phyloP scores from a whole-genome alignment of 2,113 vertebrate genomes.

The Alaudala cheleensis region DNA sequence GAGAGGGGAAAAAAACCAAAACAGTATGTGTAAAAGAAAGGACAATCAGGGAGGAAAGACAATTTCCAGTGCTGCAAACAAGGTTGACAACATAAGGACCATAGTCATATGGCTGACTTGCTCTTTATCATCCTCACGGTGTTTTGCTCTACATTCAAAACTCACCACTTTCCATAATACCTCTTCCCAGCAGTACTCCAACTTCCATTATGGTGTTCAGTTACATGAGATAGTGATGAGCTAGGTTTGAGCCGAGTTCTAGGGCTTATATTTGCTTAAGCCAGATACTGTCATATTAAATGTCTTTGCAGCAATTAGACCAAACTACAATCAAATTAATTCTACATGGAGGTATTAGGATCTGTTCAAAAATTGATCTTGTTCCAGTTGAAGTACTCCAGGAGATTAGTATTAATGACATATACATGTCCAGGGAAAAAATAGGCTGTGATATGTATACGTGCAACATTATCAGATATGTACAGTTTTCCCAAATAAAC shows the following conservation, averaged over 20 bases:
- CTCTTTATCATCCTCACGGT: background rate
- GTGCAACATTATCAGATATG: slow-evolving; percentile 27
- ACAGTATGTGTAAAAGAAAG: background rate
- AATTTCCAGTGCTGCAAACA: background rate
- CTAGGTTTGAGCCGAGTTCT: background rate
- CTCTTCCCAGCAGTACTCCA: background rate
- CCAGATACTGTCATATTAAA: slow-evolving; percentile 36
- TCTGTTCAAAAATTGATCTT: slow-evolving; percentile 36
- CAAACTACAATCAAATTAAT: slow-evolving; percentile 7
- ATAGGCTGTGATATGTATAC: slow-evolving; percentile 55
- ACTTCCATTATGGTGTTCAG: background rate
- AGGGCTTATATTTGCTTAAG: slow-evolving; percentile 1
- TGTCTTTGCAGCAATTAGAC: background rate
- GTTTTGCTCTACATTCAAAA: background rate
- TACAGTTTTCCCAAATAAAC: slow-evolving; percentile 71
- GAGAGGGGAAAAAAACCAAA: background rate
- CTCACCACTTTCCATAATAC: background rate
- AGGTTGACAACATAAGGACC: background rate
- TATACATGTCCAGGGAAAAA: slow-evolving; percentile 52
- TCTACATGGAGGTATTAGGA: background rate
- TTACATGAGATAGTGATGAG: background rate
- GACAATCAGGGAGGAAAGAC: background rate
- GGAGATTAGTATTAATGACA: slow-evolving; percentile 28
- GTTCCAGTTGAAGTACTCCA: slow-evolving; percentile 51
- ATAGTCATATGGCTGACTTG: background rate